These are phyloP conservation scores for Diarsia dahlii DNA, from an alignment of 2,888 invertebrate species.

Conservation along the genomic window DNA sequence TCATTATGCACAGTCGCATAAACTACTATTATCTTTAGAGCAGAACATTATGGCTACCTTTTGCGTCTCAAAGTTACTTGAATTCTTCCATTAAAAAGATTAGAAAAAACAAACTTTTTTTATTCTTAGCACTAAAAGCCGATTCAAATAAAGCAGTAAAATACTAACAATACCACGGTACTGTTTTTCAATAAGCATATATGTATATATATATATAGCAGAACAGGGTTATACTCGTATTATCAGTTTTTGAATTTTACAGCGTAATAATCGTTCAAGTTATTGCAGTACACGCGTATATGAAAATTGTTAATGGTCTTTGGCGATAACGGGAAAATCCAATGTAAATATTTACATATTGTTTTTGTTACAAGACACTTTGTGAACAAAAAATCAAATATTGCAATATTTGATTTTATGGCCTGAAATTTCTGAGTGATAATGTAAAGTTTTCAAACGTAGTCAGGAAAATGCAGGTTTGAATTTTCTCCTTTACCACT, in stretches of 20 bases:
- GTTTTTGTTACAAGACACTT: constrained; percentile 22
- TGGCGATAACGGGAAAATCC: constrained; percentile 70
- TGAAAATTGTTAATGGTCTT: constrained; percentile 57
- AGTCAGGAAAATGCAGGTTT: not conserved
- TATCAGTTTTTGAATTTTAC: constrained; percentile 67
- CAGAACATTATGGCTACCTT: not conserved
- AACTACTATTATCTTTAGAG: no score
- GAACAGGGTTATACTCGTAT: constrained; percentile 29
- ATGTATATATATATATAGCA: not conserved
- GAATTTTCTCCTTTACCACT: not conserved
- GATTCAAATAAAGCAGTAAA: not conserved
- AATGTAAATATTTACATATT: constrained; percentile 32
- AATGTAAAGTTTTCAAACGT: not conserved
- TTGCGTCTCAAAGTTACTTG: not conserved
- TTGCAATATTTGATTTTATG: no score
- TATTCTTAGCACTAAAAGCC: not conserved
- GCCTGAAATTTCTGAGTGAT: not conserved
- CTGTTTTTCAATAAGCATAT: constrained; percentile 9
- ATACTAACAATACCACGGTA: constrained; percentile 9
- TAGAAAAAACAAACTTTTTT: not conserved
- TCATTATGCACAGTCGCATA: no score
- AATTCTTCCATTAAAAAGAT: not conserved
- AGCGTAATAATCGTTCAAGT: constrained; percentile 63
- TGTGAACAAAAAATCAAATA: not conserved
- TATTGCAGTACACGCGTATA: constrained; percentile 55